Evolutionary conservation across 2,797 vertebrate genomes (phyloP).

Genomic region (Clarias platycephalus): DNA sequence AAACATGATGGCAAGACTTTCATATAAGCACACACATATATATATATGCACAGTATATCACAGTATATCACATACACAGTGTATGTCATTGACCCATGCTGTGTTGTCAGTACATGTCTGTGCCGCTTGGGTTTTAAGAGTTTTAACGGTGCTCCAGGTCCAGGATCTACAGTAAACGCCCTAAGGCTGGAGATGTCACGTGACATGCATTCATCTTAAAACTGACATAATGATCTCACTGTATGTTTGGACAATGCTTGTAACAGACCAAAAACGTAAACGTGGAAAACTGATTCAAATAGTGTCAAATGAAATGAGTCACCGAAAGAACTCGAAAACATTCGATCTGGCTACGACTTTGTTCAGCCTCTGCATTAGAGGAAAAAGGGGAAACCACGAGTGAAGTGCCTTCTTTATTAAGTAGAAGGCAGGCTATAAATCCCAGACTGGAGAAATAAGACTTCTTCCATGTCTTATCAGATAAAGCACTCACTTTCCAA

Average conservation of each 20-base stretch:
- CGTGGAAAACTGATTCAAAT: neutral
- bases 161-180: too few relatives aligned
- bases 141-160: too few relatives aligned
- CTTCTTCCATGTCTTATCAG: conserved; percentile 29
- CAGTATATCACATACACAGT: too few relatives aligned
- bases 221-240: neutral
- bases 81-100: too few relatives aligned
- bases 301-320: neutral
- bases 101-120: too few relatives aligned
- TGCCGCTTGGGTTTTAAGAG: too few relatives aligned
- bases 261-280: neutral
- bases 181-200: neutral
- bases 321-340: neutral
- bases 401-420: neutral
- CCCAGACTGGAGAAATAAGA: conserved; percentile 15
- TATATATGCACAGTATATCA: too few relatives aligned
- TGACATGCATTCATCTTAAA: neutral
- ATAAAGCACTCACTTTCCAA: conserved; percentile 20
- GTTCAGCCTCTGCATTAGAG: neutral
- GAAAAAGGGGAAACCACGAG: neutral
- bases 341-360: neutral
- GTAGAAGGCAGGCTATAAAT: neutral
- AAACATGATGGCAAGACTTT: too few relatives aligned
- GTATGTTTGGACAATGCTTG: neutral
- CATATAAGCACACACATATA: too few relatives aligned